Conservation (phyloP, 1,140 invertebrate genomes). For the Stegodyphus mimosarum region DNA sequence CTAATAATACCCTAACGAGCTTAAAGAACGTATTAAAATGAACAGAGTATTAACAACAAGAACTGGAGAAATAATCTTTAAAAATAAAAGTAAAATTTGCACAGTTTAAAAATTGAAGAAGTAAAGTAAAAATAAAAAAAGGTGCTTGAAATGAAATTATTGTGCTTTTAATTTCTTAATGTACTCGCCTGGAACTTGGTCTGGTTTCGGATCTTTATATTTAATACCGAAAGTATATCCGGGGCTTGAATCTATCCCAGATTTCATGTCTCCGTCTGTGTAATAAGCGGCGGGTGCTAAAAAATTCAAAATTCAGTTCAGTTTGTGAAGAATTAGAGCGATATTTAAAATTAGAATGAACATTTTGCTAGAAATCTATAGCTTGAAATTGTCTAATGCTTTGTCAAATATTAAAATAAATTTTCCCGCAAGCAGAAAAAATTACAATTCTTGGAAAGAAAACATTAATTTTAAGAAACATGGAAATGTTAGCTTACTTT, state of each 20-base stretch:
- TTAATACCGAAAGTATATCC: slow-evolving; percentile 78
- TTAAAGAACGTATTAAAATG: too few relatives aligned
- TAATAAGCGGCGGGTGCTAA: slow-evolving; percentile 81
- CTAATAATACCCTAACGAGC: too few relatives aligned
- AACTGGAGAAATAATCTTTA: not conserved
- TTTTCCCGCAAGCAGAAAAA: too few relatives aligned
- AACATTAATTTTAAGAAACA: too few relatives aligned
- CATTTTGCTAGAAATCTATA: too few relatives aligned
- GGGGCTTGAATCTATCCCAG: slow-evolving; percentile 73
- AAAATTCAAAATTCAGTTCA: not conserved
- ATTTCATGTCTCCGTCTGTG: slow-evolving; percentile 75
- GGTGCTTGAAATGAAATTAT: too few relatives aligned
- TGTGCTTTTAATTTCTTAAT: not conserved
- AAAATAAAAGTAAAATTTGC: not conserved
- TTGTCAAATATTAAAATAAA: too few relatives aligned
- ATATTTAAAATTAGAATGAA: too few relatives aligned
- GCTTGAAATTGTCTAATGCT: too few relatives aligned
- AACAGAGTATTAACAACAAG: not conserved
- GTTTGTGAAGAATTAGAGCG: too few relatives aligned
- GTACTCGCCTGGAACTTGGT: slow-evolving; percentile 72
- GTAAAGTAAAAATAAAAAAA: not conserved
- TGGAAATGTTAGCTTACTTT: too few relatives aligned
- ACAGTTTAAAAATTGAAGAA: not conserved
- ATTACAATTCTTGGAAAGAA: too few relatives aligned
- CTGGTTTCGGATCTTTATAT: slow-evolving; percentile 68